Evolutionary conservation across 2,888 invertebrate species (phyloP).

Genomic region (Rapana venosa): DNA sequence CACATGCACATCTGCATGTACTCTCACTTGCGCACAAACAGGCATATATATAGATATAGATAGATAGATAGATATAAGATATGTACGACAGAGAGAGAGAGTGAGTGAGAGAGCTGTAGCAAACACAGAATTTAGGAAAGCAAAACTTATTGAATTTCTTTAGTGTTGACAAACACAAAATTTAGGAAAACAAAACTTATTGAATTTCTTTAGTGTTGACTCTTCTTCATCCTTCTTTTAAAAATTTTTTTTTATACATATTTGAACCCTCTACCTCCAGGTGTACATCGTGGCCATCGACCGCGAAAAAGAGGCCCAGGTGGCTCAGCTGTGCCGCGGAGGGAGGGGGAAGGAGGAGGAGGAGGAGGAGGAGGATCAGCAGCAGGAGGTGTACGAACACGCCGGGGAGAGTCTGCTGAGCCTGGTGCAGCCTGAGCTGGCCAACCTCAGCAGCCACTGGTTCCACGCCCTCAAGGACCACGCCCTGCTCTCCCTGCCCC

Average conservation of each 20-base stretch:
- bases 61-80: too few species aligned
- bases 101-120: too few species aligned
- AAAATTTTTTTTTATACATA: neutral
- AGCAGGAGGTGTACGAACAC: conserved; percentile 84
- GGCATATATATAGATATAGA: too few species aligned
- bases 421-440: conserved; percentile 95
- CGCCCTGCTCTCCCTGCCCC: conserved; percentile 92
- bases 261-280: conserved; percentile 74
- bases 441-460: conserved; percentile 95
- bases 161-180: too few species aligned
- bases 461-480: conserved; percentile 95
- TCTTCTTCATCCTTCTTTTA: too few species aligned
- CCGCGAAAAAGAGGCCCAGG: conserved; percentile 68
- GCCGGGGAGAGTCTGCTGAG: conserved; percentile 84
- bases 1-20: too few species aligned
- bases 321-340: conserved; percentile 44
- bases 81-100: too few species aligned
- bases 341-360: conserved; percentile 71
- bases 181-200: too few species aligned
- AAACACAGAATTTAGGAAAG: too few species aligned
- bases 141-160: too few species aligned
- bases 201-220: too few species aligned
- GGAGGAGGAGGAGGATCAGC: conserved; percentile 80
- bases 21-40: too few species aligned
- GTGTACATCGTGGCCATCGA: conserved; percentile 96